A percentile compares a stretch with the other conserved stretches of the same genome.
phyloP scores from a whole-genome alignment of 2,888 invertebrate genomes.

The Cheilosia variabilis region DNA sequence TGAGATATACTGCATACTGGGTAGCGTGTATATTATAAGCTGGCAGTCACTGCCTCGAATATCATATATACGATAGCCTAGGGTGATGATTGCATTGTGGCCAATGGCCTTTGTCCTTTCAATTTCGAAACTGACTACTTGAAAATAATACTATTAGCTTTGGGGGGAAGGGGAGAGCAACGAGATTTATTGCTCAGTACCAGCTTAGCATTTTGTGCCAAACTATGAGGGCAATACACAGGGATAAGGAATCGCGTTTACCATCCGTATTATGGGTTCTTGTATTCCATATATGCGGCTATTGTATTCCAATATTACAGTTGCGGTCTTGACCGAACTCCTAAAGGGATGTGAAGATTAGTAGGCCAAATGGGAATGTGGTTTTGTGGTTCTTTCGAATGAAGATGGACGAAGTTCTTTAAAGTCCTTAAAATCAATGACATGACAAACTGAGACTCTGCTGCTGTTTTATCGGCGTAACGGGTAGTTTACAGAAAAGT shows the following conservation, averaged over 20 bases:
- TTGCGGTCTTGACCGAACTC: slow-evolving; percentile 42
- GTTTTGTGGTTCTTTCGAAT: slow-evolving; percentile 30
- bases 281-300: slow-evolving; percentile 8
- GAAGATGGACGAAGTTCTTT: neutral
- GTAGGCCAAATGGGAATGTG: slow-evolving; percentile 50
- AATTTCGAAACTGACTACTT: slow-evolving; percentile 66
- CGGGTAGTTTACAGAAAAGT: neutral
- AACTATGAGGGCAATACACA: slow-evolving; percentile 51
- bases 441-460: neutral
- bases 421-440: neutral
- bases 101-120: slow-evolving; percentile 69
- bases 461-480: neutral
- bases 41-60: slow-evolving; percentile 36
- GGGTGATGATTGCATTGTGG: slow-evolving; percentile 72
- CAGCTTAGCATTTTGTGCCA: slow-evolving; percentile 48
- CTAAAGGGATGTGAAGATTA: slow-evolving; percentile 26
- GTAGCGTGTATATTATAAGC: neutral
- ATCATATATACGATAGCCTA: slow-evolving; percentile 65
- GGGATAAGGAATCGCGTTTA: slow-evolving; percentile 56
- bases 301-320: neutral
- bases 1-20: slow-evolving; percentile 11
- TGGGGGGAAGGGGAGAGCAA: neutral
- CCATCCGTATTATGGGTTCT: slow-evolving; percentile 10
- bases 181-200: slow-evolving; percentile 59
- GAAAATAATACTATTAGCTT: slow-evolving; percentile 71